Base-by-base conservation (phyloP, 2,888 invertebrate genomes). In the Rotaria magnacalcarata region DNA sequence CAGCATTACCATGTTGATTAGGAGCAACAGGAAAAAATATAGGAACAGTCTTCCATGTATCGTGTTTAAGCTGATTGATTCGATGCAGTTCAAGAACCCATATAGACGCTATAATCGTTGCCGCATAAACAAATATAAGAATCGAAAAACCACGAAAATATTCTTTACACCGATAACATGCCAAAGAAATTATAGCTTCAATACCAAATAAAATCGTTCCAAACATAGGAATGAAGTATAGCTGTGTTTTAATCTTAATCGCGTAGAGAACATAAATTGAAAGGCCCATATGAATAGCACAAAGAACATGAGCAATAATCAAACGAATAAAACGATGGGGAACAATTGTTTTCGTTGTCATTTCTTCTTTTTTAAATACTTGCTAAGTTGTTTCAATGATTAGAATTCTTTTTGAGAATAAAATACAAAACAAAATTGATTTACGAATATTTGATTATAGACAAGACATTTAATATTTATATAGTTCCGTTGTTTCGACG, bases 61-160 rank as follows among this genome's bases (percentile, higher is more conserved):
- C 43, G 6, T 54, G 67, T 80, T 86, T 86, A 50, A 75, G 52
- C 27, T 84, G 74, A 41, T 86, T 86, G 2, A 67, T 67, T 14
- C 67, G 67, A 52, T 86, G 84, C 11, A 86, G 34, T 52, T 86
- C 86, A 27, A 86, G 84, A 14, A 86, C 67, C 86, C 86, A 86
- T 19, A 84, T 84, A 24, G 84, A 86, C n/a, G 84, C 54, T 16
- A 86, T 84, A 7, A 86, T 85, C 6, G 86, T 86, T 14, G 56
- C 34, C 4, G 84, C 52, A 34, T 86, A 86, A n/a, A 86, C 47
- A 80, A 86, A 86, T 47, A 86, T 67, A 50, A 80, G 84, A 27
- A 84, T 47, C 7, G 86, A 86, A 52, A 86, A 86, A 74, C 86
- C 84, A 54, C 84, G 75, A 43, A 80, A 84, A 24, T 84, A 84